A percentile compares a stretch with the other conserved stretches of the same genome.
These are phyloP conservation scores for Tuberolachnus salignus DNA, from an alignment of 2,888 invertebrate genomes.

Conservation along the genomic window DNA sequence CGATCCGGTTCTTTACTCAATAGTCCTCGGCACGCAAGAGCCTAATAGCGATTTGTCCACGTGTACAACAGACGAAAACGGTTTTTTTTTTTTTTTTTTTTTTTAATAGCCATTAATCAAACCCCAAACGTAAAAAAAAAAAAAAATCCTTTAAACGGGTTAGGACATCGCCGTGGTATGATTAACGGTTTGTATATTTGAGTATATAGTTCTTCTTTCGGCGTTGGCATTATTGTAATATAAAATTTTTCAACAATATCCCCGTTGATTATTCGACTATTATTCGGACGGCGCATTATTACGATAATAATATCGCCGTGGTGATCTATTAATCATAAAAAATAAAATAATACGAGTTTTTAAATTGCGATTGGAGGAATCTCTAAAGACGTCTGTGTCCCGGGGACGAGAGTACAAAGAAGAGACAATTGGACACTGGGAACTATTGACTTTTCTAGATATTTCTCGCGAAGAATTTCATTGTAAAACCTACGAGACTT, in stretches of 20 bases:
- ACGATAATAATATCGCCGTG: background rate
- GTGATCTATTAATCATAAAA: slow-evolving; percentile 38
- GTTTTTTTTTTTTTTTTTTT: background rate
- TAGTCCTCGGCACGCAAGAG: slow-evolving; percentile 14
- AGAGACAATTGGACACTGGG: too few species aligned
- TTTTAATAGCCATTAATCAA: slow-evolving; percentile 41
- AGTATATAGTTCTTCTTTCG: background rate
- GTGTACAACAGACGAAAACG: slow-evolving; percentile 10
- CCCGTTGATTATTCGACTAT: slow-evolving; percentile 2
- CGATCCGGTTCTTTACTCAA: slow-evolving; percentile 24
- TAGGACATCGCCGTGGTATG: slow-evolving; percentile 9
- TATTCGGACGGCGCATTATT: background rate
- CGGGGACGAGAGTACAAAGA: too few species aligned
- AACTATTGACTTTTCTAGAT: too few species aligned
- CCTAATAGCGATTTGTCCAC: slow-evolving; percentile 26
- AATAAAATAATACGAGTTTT: too few species aligned
- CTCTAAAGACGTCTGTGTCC: too few species aligned
- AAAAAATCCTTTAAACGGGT: slow-evolving; percentile 5
- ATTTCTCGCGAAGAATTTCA: too few species aligned
- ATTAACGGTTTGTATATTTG: slow-evolving; percentile 25
- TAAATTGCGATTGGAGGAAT: too few species aligned
- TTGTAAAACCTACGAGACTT: too few species aligned
- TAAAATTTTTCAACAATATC: slow-evolving; percentile 7
- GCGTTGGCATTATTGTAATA: slow-evolving; percentile 10
- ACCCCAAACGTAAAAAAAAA: slow-evolving; percentile 8